phyloP scores from a whole-genome alignment of 1,140 invertebrate species.

The Megalopta genalis region DNA sequence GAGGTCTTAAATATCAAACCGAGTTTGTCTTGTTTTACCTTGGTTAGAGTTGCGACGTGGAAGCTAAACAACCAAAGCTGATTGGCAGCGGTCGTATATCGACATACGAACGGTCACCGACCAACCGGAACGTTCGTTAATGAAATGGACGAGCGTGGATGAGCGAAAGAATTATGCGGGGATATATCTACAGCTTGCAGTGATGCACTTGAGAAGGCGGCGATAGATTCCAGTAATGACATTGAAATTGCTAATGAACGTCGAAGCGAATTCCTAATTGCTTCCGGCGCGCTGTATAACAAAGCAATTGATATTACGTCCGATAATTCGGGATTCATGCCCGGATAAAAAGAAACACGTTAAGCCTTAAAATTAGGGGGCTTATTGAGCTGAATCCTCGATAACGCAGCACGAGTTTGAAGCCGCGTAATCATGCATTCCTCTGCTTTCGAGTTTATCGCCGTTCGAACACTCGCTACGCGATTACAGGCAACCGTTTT shows the following conservation, averaged over 20 bases:
- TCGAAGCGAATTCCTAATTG: background rate
- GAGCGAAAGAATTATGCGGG: background rate
- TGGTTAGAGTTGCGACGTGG: no score
- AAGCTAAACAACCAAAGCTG: background rate
- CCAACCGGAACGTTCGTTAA: background rate
- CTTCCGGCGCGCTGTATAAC: background rate
- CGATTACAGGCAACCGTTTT: no score
- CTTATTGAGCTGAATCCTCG: background rate
- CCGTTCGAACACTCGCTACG: no score
- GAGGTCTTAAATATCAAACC: no score
- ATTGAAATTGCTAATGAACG: conserved; percentile 42
- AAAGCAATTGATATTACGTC: background rate
- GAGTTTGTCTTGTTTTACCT: background rate
- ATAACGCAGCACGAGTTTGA: no score
- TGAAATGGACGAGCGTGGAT: background rate
- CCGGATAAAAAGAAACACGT: background rate
- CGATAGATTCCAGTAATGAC: conserved; percentile 15
- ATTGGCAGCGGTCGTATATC: background rate
- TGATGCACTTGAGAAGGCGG: background rate
- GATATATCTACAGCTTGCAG: background rate
- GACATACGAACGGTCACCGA: background rate
- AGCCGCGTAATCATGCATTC: no score
- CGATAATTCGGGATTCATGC: background rate
- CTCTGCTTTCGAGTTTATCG: no score
- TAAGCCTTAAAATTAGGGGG: background rate